A percentile compares a stretch with the other conserved stretches of the same genome.
phyloP scores from a whole-genome alignment of 2,888 invertebrate species.

The Ophion costatus region DNA sequence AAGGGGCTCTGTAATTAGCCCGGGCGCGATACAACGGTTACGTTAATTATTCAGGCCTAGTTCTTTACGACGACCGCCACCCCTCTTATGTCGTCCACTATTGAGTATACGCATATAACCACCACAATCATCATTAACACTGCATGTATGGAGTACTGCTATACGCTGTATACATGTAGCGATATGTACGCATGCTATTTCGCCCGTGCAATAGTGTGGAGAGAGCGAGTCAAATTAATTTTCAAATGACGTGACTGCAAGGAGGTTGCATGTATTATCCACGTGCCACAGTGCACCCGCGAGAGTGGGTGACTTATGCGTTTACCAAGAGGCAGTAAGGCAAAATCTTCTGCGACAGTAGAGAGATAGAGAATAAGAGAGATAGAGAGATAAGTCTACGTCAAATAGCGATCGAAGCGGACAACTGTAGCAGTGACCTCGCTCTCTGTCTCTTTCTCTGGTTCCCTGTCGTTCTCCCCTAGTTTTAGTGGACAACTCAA shows the following conservation, averaged over 20 bases:
- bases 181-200: slow-evolving; percentile 5
- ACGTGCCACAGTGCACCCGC: slow-evolving; percentile 64
- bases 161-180: neutral
- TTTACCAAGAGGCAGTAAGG: slow-evolving; percentile 68
- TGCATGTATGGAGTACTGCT: neutral
- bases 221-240: slow-evolving; percentile 76
- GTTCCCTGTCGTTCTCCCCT: too few species aligned
- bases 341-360: slow-evolving; percentile 30
- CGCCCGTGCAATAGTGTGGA: slow-evolving; percentile 40
- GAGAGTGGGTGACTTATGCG: slow-evolving; percentile 71
- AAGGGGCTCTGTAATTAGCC: slow-evolving; percentile 79
- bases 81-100: slow-evolving; percentile 68
- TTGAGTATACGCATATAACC: slow-evolving; percentile 38
- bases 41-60: slow-evolving; percentile 80
- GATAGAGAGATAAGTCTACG: slow-evolving; percentile 61
- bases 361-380: slow-evolving; percentile 6
- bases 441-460: neutral
- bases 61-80: slow-evolving; percentile 73
- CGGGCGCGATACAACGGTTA: slow-evolving; percentile 76
- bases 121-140: slow-evolving; percentile 33
- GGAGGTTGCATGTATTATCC: slow-evolving; percentile 79
- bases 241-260: slow-evolving; percentile 79
- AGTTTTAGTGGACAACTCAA: slow-evolving; percentile 14
- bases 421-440: slow-evolving; percentile 27
- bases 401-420: slow-evolving; percentile 67